A percentile compares a stretch with the other conserved stretches of the same genome.
Conservation (phyloP, 2,888 invertebrate species). For the Drosophila mimetica region DNA sequence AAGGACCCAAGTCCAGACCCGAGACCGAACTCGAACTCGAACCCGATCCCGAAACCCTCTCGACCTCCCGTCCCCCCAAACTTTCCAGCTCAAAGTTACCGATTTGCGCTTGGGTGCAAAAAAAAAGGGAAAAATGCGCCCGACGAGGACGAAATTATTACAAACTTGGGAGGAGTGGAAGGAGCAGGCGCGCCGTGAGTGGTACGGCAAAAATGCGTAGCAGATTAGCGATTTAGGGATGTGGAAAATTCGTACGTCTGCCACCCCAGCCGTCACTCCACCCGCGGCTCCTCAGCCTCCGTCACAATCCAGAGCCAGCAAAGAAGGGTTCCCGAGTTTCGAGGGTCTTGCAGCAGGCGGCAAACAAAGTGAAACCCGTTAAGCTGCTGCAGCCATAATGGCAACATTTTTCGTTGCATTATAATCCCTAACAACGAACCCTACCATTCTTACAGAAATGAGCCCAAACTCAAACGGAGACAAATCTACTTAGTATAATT, state of each 20-base stretch:
- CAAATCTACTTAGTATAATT: not conserved
- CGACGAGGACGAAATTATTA: slow-evolving; percentile 65
- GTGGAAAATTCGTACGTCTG: slow-evolving; percentile 79
- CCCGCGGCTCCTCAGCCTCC: not conserved
- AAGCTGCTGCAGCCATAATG: slow-evolving; percentile 59
- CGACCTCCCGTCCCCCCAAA: slow-evolving; percentile 53
- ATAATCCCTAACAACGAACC: slow-evolving; percentile 25
- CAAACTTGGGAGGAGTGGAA: slow-evolving; percentile 42
- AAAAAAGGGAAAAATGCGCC: slow-evolving; percentile 34
- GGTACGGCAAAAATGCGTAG: slow-evolving; percentile 72
- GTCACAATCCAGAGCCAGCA: not conserved
- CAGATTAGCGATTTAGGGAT: slow-evolving; percentile 82
- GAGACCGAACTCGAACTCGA: slow-evolving; percentile 11
- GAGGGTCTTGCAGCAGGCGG: slow-evolving; percentile 38
- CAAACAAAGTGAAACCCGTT: slow-evolving; percentile 18
- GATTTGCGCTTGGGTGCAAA: slow-evolving; percentile 72
- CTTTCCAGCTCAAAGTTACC: slow-evolving; percentile 76
- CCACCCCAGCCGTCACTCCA: slow-evolving; percentile 30
- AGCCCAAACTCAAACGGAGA: not conserved
- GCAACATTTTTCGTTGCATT: slow-evolving; percentile 50
- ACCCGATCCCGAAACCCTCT: slow-evolving; percentile 21
- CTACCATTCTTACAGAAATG: not conserved
- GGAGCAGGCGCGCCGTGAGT: slow-evolving; percentile 21
- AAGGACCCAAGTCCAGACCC: slow-evolving; percentile 39
- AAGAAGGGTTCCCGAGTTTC: slow-evolving; percentile 35